Conservation (phyloP, 2,888 invertebrate species). For the Bembecia ichneumoniformis region DNA sequence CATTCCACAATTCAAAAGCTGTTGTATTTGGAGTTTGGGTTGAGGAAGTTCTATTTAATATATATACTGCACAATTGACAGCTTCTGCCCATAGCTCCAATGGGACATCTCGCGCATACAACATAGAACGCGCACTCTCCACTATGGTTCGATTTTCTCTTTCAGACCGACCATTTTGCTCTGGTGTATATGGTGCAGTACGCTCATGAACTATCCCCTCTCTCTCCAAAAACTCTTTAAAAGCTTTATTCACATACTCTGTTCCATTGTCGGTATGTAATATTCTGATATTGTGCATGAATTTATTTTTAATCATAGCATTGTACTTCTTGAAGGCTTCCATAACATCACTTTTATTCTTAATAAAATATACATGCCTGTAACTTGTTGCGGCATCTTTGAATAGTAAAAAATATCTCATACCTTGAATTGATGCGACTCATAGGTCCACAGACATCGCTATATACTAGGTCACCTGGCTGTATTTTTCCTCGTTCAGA, state of each 20-base stretch:
- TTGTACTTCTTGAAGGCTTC: conserved; percentile 5
- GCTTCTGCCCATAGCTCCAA: conserved; percentile 7
- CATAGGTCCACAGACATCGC: conserved; percentile 7
- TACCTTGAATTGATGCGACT: background rate
- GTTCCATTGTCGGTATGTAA: background rate
- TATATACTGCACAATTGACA: conserved; percentile 5
- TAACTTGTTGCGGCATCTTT: too few species aligned
- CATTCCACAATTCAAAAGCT: conserved; percentile 5
- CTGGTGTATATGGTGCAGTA: conserved; percentile 1
- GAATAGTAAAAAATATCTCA: conserved; percentile 5
- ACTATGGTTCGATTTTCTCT: conserved; percentile 5
- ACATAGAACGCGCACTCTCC: conserved; percentile 4
- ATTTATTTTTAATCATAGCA: background rate
- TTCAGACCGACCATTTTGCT: conserved; percentile 4
- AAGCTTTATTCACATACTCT: conserved; percentile 3
- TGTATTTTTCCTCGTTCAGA: background rate
- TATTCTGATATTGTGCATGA: background rate
- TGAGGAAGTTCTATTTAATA: conserved; percentile 6
- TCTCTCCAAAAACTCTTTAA: background rate
- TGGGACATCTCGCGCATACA: conserved; percentile 2
- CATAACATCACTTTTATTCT: conserved; percentile 4
- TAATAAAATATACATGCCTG: too few species aligned
- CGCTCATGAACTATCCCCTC: conserved; percentile 1
- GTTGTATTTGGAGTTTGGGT: background rate
- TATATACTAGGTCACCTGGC: conserved; percentile 3